Evolutionary conservation across 1,140 invertebrate genomes (phyloP).

Genomic region (Drosophila parabipectinata): DNA sequence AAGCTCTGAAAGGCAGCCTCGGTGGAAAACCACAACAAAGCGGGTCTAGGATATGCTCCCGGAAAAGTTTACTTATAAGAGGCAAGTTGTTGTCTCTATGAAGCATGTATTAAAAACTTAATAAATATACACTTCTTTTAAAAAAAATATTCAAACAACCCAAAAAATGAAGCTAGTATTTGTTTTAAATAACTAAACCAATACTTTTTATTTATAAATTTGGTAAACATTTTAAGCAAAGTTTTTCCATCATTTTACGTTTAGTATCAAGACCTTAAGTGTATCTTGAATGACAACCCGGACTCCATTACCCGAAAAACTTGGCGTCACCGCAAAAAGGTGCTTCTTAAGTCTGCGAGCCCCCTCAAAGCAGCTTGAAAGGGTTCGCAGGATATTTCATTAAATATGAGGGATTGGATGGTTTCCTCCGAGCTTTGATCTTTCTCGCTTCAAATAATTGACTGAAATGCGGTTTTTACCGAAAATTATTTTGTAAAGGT

Average conservation of each 20-base stretch:
- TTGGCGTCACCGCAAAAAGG: constrained; percentile 61
- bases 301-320: not conserved
- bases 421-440: constrained; percentile 1
- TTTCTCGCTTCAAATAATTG: not conserved
- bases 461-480: not conserved
- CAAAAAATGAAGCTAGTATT: no score
- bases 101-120: not conserved
- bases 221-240: not conserved
- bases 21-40: constrained; percentile 66
- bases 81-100: not conserved
- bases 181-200: no score
- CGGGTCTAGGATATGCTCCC: constrained; percentile 2
- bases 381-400: constrained; percentile 58
- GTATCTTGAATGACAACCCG: constrained; percentile 1
- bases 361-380: constrained; percentile 34
- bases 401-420: constrained; percentile 33
- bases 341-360: constrained; percentile 13
- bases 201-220: not conserved
- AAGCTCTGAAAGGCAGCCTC: constrained; percentile 38
- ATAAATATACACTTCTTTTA: no score
- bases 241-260: not conserved
- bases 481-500: not conserved
- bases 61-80: not conserved
- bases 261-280: not conserved
- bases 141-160: no score